Conservation (phyloP, 2,113 vertebrate genomes). For the Gopherus evgoodei region DNA sequence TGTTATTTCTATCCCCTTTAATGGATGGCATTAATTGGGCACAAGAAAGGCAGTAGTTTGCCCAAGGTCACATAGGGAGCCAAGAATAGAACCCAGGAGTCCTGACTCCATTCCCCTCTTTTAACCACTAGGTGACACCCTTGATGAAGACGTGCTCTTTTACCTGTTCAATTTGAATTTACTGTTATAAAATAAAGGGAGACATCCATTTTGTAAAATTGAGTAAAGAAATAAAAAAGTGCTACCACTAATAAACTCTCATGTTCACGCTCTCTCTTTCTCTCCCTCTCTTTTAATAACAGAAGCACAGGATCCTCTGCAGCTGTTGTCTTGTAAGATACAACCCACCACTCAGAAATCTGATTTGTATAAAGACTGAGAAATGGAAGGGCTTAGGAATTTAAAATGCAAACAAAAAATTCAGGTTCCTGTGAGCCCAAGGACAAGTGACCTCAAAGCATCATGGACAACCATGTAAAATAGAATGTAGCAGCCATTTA, state of each 20-base stretch:
- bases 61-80: not conserved
- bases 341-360: constrained; percentile 68
- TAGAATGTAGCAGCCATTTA: constrained; percentile 80
- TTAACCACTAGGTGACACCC: not conserved
- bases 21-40: not conserved
- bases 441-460: constrained; percentile 83
- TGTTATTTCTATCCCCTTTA: not conserved
- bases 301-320: constrained; percentile 68
- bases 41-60: not conserved
- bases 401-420: constrained; percentile 62
- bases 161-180: not conserved
- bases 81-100: not conserved
- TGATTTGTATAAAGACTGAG: constrained; percentile 74
- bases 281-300: constrained; percentile 14
- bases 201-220: not conserved
- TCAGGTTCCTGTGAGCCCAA: constrained; percentile 75
- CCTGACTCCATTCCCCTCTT: not conserved
- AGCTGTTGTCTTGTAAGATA: constrained; percentile 73
- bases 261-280: not conserved
- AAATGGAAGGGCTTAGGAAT: constrained; percentile 75
- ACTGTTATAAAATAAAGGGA: not conserved
- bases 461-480: constrained; percentile 82
- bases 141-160: not conserved
- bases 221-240: not conserved
- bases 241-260: not conserved